Percentiles rank a stretch among this genome's conserved stretches.
These are phyloP conservation scores for Phataginus tetradactyla DNA, from an alignment of 2,797 vertebrate genomes.

Conservation along the genomic window DNA sequence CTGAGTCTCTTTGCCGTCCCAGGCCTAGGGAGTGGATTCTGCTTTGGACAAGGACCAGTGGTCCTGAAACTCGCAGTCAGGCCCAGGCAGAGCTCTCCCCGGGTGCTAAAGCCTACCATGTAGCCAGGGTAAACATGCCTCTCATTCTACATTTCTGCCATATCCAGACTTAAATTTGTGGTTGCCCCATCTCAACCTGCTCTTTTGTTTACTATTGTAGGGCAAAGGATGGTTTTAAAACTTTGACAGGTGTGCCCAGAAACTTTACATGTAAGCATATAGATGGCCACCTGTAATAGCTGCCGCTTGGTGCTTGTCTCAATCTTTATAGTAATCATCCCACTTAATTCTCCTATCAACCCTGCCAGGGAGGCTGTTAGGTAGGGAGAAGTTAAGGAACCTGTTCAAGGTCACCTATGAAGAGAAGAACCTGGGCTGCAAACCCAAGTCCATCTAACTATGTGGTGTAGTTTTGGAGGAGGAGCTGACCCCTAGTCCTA, in stretches of 20 bases:
- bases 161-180: neutral
- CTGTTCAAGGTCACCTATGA: neutral
- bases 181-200: neutral
- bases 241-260: neutral
- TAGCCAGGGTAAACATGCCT: neutral
- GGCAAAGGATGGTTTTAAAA: neutral
- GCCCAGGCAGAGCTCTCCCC: neutral
- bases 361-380: neutral
- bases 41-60: slow-evolving; percentile 27
- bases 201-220: neutral
- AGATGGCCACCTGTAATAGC: neutral
- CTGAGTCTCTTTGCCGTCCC: neutral
- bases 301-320: neutral
- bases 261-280: neutral
- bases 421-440: neutral
- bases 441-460: neutral
- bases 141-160: neutral
- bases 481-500: neutral
- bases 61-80: neutral
- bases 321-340: neutral
- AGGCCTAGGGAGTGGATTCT: neutral
- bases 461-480: neutral
- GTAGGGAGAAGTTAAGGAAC: neutral
- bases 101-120: neutral
- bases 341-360: neutral